phyloP scores from a whole-genome alignment of 1,140 invertebrate genomes.

The Archegozetes longisetosus region DNA sequence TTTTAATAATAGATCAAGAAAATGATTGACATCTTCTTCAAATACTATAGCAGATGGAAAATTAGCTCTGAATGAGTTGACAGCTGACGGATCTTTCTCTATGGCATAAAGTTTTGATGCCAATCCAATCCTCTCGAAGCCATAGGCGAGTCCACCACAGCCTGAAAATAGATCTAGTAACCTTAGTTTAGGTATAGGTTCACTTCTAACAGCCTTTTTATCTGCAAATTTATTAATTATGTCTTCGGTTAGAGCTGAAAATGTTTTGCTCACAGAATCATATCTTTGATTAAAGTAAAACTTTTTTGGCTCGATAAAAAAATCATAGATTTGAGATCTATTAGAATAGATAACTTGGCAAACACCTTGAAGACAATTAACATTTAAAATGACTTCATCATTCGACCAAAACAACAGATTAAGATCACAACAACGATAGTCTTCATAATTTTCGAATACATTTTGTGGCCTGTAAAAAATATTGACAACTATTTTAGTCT shows the following conservation, averaged over 20 bases:
- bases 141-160: constrained; percentile 48
- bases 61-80: constrained; percentile 60
- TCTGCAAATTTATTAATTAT: not conserved
- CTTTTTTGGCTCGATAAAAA: not conserved
- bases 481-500: constrained; percentile 47
- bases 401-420: constrained; percentile 61
- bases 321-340: not conserved
- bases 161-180: constrained; percentile 76
- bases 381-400: constrained; percentile 30
- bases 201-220: not conserved
- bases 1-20: constrained; percentile 47
- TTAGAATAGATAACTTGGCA: constrained; percentile 17
- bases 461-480: constrained; percentile 49
- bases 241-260: not conserved
- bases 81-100: constrained; percentile 58
- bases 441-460: constrained; percentile 4
- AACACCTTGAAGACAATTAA: not conserved
- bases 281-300: constrained; percentile 6
- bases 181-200: constrained; percentile 36
- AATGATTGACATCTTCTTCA: constrained; percentile 58
- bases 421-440: constrained; percentile 34
- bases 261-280: not conserved
- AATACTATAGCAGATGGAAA: constrained; percentile 56
- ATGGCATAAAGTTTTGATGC: constrained; percentile 60
- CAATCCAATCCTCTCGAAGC: constrained; percentile 49